These are phyloP conservation scores for Gulo gulo DNA, from an alignment of 2,113 vertebrate species.

Conservation along the genomic window DNA sequence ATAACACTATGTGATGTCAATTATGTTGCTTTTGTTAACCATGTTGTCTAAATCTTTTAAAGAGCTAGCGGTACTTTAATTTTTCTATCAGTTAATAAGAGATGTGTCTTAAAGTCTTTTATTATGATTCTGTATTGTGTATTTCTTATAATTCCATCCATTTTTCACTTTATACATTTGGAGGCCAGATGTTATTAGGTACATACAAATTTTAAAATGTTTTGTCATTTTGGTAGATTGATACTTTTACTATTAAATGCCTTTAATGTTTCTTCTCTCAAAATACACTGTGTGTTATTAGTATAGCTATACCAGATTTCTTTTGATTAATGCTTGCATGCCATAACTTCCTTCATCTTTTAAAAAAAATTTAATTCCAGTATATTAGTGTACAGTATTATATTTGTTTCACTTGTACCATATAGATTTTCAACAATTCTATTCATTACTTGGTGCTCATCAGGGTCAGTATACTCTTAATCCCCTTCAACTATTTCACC, in stretches of 20 bases:
- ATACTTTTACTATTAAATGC: neutral
- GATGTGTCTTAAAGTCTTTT: neutral
- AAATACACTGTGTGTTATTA: neutral
- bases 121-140: neutral
- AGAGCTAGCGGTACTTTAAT: neutral
- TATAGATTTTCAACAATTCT: neutral
- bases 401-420: neutral
- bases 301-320: neutral
- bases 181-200: neutral
- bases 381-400: neutral
- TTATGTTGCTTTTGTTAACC: neutral
- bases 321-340: neutral
- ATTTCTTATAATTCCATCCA: neutral
- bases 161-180: neutral
- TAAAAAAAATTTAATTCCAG: neutral
- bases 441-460: neutral
- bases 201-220: neutral
- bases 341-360: neutral
- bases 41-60: neutral
- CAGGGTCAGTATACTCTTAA: neutral
- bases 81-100: neutral
- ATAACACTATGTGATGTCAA: neutral
- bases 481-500: neutral
- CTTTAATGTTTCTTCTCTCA: neutral
- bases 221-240: neutral